A percentile compares a stretch with the other conserved stretches of the same genome.
phyloP scores from a whole-genome alignment of 2,113 vertebrate genomes.

The Chrysochloris asiatica region DNA sequence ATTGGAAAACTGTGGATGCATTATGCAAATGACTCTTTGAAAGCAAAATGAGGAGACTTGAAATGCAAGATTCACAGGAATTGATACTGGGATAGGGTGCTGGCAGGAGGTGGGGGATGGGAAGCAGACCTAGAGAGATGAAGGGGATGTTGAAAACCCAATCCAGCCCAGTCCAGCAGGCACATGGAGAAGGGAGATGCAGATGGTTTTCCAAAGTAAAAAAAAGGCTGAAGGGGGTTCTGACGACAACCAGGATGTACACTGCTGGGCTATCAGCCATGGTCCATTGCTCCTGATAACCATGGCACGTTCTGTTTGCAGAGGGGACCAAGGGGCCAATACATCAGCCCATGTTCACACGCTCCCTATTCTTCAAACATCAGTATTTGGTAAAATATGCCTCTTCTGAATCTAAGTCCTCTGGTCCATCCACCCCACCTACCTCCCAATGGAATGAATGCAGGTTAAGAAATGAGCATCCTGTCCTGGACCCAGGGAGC shows the following conservation, averaged over 20 bases:
- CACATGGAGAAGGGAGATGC: accelerated
- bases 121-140: background rate
- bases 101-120: background rate
- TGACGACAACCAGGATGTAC: background rate
- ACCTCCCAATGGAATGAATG: background rate
- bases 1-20: background rate
- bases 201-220: background rate
- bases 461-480: background rate
- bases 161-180: background rate
- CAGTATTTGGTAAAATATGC: accelerated
- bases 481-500: background rate
- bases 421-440: background rate
- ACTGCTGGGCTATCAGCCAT: background rate
- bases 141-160: background rate
- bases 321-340: constrained; percentile 57
- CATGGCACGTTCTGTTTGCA: constrained; percentile 47
- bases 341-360: background rate
- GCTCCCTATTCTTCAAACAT: constrained; percentile 4
- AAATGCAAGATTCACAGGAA: background rate
- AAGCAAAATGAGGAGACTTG: background rate
- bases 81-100: background rate
- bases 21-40: background rate
- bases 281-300: constrained; percentile 66
- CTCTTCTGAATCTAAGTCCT: background rate
- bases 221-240: background rate